Percentiles rank a stretch among this genome's conserved stretches.
phyloP scores from a whole-genome alignment of 2,888 invertebrate genomes.

The Catocala fraxini region DNA sequence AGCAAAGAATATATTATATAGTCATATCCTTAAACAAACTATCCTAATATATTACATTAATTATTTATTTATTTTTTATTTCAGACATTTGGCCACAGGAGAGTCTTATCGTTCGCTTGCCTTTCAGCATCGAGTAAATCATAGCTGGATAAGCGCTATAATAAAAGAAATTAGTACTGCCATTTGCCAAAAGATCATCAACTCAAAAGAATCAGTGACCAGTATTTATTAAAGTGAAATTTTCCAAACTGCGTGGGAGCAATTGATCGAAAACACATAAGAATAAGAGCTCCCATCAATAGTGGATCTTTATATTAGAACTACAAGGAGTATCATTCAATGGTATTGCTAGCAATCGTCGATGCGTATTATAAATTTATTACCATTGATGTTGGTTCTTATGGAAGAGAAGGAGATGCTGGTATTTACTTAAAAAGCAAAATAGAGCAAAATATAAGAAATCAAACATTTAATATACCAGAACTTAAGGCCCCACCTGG shows the following conservation, averaged over 20 bases:
- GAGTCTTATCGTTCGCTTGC: conserved; percentile 34
- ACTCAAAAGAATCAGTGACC: conserved; percentile 6
- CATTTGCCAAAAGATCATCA: conserved; percentile 16
- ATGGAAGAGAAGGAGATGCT: conserved; percentile 27
- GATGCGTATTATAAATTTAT: conserved; percentile 12
- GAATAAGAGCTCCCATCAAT: conserved; percentile 11
- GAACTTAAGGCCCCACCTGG: conserved; percentile 18
- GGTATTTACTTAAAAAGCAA: conserved; percentile 7
- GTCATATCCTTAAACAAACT: background rate
- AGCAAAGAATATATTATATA: background rate
- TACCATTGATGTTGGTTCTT: conserved; percentile 24
- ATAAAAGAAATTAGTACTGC: conserved; percentile 33
- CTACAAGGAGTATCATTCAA: conserved; percentile 12
- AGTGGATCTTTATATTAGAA: conserved; percentile 23
- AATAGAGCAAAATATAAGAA: conserved; percentile 9
- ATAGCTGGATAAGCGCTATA: conserved; percentile 39
- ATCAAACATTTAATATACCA: conserved; percentile 18
- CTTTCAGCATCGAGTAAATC: conserved; percentile 44
- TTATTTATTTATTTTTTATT: conserved; percentile 9
- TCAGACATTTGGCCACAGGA: conserved; percentile 35
- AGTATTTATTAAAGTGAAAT: conserved; percentile 19
- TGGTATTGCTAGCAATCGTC: conserved; percentile 17
- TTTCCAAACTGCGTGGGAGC: conserved; percentile 20
- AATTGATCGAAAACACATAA: conserved; percentile 24
- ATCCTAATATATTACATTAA: background rate